Percentiles rank a stretch among this genome's conserved stretches.
Conservation (phyloP, 2,888 invertebrate genomes). For the Schizotus pectinicornis region DNA sequence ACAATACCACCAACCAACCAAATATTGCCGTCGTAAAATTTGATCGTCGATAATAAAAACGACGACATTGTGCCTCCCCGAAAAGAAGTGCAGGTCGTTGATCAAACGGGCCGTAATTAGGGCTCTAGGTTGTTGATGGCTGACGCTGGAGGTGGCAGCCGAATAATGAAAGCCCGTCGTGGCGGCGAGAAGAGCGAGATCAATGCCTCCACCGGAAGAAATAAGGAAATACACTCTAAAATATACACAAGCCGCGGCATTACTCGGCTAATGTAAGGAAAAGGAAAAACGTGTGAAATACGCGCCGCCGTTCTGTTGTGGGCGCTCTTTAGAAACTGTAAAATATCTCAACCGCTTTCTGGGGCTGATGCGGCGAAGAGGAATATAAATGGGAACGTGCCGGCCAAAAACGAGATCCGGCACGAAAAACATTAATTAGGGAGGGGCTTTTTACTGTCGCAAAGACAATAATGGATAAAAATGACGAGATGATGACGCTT, state of each 20-base stretch:
- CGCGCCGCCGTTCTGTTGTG: constrained; percentile 26
- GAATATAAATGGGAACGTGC: constrained; percentile 21
- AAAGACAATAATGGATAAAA: constrained; percentile 19
- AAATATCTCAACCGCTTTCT: constrained; percentile 27
- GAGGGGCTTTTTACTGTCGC: constrained; percentile 6
- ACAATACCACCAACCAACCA: background rate
- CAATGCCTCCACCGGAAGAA: constrained; percentile 45
- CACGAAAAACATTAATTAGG: constrained; percentile 29
- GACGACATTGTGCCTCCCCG: background rate
- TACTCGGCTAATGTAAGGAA: constrained; percentile 46
- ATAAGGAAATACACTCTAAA: constrained; percentile 47
- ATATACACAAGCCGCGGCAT: constrained; percentile 43
- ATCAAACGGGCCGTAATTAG: constrained; percentile 2
- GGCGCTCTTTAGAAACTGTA: constrained; percentile 30
- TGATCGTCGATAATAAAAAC: background rate
- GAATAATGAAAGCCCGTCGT: constrained; percentile 33
- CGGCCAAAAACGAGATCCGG: constrained; percentile 8
- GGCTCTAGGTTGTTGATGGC: constrained; percentile 4
- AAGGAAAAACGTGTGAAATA: constrained; percentile 48
- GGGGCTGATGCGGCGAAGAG: constrained; percentile 3
- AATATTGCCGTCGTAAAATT: background rate
- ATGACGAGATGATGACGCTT: constrained; percentile 18
- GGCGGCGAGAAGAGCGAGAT: constrained; percentile 32
- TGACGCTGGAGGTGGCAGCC: constrained; percentile 26
- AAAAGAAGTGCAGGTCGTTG: background rate